phyloP scores from a whole-genome alignment of 2,113 vertebrate genomes.

The Phocoena phocoena region DNA sequence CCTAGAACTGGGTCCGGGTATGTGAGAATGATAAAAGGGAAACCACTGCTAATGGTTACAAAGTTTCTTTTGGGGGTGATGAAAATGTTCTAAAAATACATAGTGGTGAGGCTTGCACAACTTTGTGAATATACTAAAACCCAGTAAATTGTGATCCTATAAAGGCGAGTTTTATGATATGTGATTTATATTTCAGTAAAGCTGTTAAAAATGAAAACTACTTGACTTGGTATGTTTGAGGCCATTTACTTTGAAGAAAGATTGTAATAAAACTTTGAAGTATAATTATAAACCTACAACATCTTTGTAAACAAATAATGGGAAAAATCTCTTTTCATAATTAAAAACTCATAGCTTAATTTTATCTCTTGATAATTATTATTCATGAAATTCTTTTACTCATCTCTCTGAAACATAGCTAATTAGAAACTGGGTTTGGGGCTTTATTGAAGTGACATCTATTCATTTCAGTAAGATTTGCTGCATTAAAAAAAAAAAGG shows the following conservation, averaged over 20 bases:
- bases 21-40: not conserved
- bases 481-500: not conserved
- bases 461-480: not conserved
- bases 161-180: not conserved
- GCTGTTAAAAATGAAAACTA: not conserved
- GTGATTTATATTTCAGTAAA: not conserved
- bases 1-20: not conserved
- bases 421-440: not conserved
- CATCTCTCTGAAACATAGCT: not conserved
- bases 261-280: not conserved
- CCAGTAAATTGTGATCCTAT: not conserved
- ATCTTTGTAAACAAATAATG: not conserved
- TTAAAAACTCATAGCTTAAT: not conserved
- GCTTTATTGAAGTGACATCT: not conserved
- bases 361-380: not conserved
- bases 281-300: not conserved
- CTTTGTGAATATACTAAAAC: not conserved
- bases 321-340: not conserved
- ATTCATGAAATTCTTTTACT: not conserved
- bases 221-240: not conserved
- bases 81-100: slow-evolving; percentile 9
- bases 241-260: not conserved
- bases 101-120: not conserved
- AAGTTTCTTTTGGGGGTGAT: not conserved
- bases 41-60: not conserved